Percentiles rank a stretch among this genome's conserved stretches.
phyloP scores from a whole-genome alignment of 64 coral and sea anemone genomes.

The Hydrozoanthus tunicans region DNA sequence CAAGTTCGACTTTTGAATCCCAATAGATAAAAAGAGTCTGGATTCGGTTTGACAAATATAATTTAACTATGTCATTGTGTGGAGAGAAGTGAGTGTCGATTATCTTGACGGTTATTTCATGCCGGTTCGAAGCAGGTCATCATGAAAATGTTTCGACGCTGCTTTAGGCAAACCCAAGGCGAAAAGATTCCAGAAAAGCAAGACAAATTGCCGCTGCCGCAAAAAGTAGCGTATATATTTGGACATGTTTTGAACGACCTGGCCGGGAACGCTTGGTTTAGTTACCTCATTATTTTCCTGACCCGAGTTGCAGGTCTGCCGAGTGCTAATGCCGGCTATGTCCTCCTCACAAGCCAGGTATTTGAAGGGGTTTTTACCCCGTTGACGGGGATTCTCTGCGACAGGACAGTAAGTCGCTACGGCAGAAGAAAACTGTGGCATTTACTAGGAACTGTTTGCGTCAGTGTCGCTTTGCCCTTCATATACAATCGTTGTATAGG shows the following conservation, averaged over 20 bases:
- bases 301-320: constrained; percentile 56
- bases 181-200: constrained; percentile 19
- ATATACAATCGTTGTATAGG: constrained; percentile 66
- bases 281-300: constrained; percentile 78
- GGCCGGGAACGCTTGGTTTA: constrained; percentile 78
- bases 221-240: constrained; percentile 50
- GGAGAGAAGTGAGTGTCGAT: no score
- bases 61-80: no score
- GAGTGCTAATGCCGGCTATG: constrained; percentile 65
- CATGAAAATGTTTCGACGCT: constrained; percentile 7
- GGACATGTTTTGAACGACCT: constrained; percentile 88
- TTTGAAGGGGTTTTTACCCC: constrained; percentile 68
- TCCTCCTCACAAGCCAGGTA: constrained; percentile 61
- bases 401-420: constrained; percentile 64
- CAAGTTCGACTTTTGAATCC: background rate
- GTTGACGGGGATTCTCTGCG: constrained; percentile 52
- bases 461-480: constrained; percentile 64
- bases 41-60: no score
- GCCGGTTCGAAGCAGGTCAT: background rate
- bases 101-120: no score
- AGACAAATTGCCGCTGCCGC: constrained; percentile 20
- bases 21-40: background rate
- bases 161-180: background rate
- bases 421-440: constrained; percentile 77
- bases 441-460: constrained; percentile 62